A percentile compares a stretch with the other conserved stretches of the same genome.
Conservation (phyloP, 2,113 vertebrate genomes). For the Haemorhous mexicanus region DNA sequence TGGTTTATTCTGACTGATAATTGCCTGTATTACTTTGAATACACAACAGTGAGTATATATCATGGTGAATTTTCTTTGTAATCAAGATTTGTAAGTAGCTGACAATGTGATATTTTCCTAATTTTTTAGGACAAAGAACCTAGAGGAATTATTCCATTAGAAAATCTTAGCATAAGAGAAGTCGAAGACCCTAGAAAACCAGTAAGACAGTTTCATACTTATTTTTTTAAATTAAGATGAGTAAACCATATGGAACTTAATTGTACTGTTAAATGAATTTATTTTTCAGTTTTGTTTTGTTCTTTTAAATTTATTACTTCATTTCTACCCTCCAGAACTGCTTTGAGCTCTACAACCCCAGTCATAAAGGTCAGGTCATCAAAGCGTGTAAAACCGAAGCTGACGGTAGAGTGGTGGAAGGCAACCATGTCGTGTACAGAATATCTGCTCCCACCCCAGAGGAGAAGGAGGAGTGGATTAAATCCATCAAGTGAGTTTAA, state of each 20-base stretch:
- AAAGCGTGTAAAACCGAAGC: slow-evolving; percentile 98
- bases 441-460: slow-evolving; percentile 96
- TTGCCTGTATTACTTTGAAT: slow-evolving; percentile 98
- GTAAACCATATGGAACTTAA: neutral
- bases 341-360: slow-evolving; percentile 95
- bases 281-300: neutral
- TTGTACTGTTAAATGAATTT: neutral
- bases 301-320: neutral
- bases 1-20: slow-evolving; percentile 99
- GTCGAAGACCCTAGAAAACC: slow-evolving; percentile 96
- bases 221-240: neutral
- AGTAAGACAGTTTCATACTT: slow-evolving; percentile 64
- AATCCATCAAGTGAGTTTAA: slow-evolving; percentile 91
- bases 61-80: neutral
- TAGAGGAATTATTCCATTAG: slow-evolving; percentile 94
- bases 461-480: slow-evolving; percentile 99
- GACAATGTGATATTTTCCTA: neutral
- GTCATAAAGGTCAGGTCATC: slow-evolving; percentile 96
- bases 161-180: slow-evolving; percentile 96
- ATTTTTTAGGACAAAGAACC: slow-evolving; percentile 91
- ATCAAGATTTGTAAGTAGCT: neutral
- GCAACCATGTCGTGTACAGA: slow-evolving; percentile 96
- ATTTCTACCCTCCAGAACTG: slow-evolving; percentile 81
- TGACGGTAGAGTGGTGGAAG: slow-evolving; percentile 94
- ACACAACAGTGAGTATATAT: slow-evolving; percentile 88